These are phyloP conservation scores for Buceros bicornis DNA, from an alignment of 2,797 vertebrate species.

Conservation along the genomic window DNA sequence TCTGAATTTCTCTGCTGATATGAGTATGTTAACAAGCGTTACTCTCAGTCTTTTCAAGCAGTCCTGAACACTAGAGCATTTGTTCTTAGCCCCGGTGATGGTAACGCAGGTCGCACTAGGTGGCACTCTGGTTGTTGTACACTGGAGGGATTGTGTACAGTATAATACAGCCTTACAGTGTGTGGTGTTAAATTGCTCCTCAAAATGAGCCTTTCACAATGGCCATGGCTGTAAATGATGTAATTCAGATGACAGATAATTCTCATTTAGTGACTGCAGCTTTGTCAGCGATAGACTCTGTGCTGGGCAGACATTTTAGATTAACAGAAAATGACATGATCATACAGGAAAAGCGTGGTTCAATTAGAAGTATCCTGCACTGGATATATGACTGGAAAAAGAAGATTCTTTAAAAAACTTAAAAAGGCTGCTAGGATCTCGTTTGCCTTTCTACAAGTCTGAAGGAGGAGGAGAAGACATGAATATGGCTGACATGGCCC, in stretches of 20 bases:
- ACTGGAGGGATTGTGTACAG: slow-evolving; percentile 6
- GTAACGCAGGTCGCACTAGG: slow-evolving; percentile 40
- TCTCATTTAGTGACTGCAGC: slow-evolving; percentile 33
- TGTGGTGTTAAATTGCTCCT: slow-evolving; percentile 36
- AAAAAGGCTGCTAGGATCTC: background rate
- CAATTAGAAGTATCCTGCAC: background rate
- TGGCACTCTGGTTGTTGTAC: slow-evolving; percentile 71
- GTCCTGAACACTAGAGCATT: background rate
- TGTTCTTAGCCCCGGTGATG: background rate
- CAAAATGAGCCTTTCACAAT: slow-evolving; percentile 26
- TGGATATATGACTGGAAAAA: background rate
- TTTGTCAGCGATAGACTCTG: background rate
- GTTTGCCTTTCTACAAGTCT: background rate
- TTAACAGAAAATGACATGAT: background rate
- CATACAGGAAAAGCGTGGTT: background rate
- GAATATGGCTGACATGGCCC: background rate
- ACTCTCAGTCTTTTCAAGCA: background rate
- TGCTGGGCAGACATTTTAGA: slow-evolving; percentile 2
- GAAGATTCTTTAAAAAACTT: background rate
- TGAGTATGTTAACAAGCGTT: background rate
- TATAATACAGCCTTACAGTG: slow-evolving; percentile 10
- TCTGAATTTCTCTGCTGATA: background rate
- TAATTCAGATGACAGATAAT: slow-evolving; percentile 57
- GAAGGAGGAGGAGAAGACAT: background rate
- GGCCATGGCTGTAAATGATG: slow-evolving; percentile 40